Evolutionary conservation across 2,888 invertebrate genomes (phyloP).

Genomic region (Gortyna flavago): DNA sequence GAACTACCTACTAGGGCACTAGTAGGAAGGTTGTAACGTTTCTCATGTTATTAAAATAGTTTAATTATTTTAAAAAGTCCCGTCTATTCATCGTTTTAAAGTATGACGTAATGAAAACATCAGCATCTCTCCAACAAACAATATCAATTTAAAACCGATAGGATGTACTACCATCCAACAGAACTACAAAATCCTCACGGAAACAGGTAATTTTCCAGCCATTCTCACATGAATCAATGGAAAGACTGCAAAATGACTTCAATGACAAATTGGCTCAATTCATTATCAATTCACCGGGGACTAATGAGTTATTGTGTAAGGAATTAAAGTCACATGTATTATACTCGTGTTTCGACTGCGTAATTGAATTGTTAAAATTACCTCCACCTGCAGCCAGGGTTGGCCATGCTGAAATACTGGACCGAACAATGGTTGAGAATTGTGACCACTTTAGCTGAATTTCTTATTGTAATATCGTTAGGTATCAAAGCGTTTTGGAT

Average conservation of each 20-base stretch:
- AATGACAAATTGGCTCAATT: constrained; percentile 53
- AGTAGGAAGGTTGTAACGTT: neutral
- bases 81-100: no score
- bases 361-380: constrained; percentile 54
- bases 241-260: constrained; percentile 33
- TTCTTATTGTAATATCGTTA: neutral
- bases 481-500: neutral
- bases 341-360: constrained; percentile 39
- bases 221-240: constrained; percentile 21
- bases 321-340: constrained; percentile 53
- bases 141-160: neutral
- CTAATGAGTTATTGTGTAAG: constrained; percentile 63
- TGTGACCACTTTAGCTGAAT: neutral
- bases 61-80: no score
- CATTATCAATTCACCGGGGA: constrained; percentile 47
- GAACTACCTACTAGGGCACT: no score
- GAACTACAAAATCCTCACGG: neutral
- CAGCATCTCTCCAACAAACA: neutral
- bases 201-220: neutral
- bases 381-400: constrained; percentile 42
- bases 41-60: neutral
- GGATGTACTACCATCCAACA: neutral
- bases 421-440: neutral
- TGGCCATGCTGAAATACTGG: neutral
- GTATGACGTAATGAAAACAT: neutral